These are phyloP conservation scores for Sylvia atricapilla DNA, from an alignment of 2,113 vertebrate species.

Conservation along the genomic window DNA sequence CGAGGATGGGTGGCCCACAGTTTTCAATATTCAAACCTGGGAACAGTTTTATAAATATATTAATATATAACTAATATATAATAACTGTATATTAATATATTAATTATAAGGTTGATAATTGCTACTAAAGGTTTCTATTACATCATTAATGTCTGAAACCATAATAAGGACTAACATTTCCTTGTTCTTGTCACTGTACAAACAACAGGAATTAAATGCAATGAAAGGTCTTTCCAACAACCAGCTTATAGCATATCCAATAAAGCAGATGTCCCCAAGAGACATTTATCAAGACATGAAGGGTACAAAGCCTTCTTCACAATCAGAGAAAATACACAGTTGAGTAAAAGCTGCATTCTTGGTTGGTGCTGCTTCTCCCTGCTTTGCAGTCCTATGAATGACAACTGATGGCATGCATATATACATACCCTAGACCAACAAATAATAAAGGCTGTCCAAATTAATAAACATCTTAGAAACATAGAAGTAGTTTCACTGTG, in stretches of 20 bases:
- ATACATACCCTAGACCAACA: background rate
- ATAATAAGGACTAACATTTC: background rate
- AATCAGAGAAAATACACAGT: background rate
- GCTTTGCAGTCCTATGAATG: background rate
- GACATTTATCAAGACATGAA: background rate
- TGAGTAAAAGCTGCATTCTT: background rate
- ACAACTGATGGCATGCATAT: background rate
- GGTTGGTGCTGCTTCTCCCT: background rate
- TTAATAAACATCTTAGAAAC: background rate
- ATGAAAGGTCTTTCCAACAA: background rate
- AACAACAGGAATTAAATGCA: background rate
- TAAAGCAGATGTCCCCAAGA: background rate
- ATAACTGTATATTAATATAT: background rate
- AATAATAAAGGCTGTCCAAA: background rate
- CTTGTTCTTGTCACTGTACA: background rate
- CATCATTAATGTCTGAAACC: background rate
- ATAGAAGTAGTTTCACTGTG: background rate
- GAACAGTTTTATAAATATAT: background rate
- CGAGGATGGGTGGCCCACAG: background rate
- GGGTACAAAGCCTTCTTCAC: background rate
- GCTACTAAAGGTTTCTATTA: background rate
- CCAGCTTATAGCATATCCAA: background rate
- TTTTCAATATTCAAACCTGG: background rate
- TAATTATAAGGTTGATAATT: background rate
- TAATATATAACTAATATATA: no score